phyloP scores from a whole-genome alignment of 2,113 vertebrate species.

The Sceloporus undulatus region DNA sequence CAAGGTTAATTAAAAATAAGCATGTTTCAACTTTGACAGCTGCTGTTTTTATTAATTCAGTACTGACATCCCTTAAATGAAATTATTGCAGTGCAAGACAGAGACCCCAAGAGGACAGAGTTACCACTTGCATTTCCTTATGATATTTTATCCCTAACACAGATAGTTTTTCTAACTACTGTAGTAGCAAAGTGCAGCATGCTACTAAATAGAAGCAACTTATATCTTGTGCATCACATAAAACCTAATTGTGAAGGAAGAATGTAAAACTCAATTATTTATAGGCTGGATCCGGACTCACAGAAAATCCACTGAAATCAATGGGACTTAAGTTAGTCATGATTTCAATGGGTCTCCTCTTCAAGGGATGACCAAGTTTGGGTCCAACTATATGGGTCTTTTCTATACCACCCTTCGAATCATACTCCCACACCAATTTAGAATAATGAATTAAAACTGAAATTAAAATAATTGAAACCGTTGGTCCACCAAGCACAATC shows the following conservation, averaged over 20 bases:
- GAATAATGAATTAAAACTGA: not conserved
- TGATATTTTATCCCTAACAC: not conserved
- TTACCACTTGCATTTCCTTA: not conserved
- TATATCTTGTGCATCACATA: not conserved
- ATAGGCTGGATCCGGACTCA: not conserved
- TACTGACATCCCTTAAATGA: not conserved
- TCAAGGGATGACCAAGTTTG: not conserved
- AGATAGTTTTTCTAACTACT: not conserved
- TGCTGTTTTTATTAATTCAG: constrained; percentile 12
- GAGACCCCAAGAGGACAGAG: not conserved
- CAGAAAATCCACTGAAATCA: not conserved
- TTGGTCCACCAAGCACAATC: not conserved
- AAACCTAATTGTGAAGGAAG: not conserved
- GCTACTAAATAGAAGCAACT: no score
- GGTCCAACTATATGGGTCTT: not conserved
- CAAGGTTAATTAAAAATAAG: constrained; percentile 32
- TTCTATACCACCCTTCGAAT: not conserved
- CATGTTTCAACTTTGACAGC: not conserved
- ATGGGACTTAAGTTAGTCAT: not conserved
- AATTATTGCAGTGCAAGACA: not conserved
- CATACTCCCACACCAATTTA: not conserved
- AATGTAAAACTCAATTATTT: not conserved
- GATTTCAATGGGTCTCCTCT: not conserved
- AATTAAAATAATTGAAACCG: not conserved
- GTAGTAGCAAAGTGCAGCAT: not conserved